These are phyloP conservation scores for Xylota sylvarum DNA, from an alignment of 2,888 invertebrate genomes.

Conservation along the genomic window DNA sequence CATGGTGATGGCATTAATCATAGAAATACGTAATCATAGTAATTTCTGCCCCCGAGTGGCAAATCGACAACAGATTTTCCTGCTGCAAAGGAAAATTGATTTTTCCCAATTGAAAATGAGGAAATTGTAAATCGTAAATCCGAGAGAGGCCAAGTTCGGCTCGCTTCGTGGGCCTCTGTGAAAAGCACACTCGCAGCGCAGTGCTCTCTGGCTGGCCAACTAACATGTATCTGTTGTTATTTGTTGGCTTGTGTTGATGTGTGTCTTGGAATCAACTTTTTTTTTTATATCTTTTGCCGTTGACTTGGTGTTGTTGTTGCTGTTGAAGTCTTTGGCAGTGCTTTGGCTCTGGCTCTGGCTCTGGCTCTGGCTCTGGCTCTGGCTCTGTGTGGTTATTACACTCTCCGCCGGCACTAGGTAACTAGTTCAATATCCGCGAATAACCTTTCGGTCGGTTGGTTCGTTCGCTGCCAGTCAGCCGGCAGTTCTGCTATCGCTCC, in stretches of 20 bases:
- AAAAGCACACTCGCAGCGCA: conserved; percentile 50
- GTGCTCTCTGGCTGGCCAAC: conserved; percentile 56
- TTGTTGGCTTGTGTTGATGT: conserved; percentile 64
- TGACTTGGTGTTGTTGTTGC: conserved; percentile 33
- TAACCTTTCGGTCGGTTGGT: conserved; percentile 80
- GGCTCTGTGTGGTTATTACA: conserved; percentile 73
- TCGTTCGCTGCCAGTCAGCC: conserved; percentile 63
- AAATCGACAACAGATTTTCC: conserved; percentile 21
- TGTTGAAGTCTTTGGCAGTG: conserved; percentile 39
- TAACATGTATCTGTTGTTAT: conserved; percentile 57
- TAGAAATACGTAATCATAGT: conserved; percentile 69
- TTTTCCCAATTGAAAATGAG: conserved; percentile 58
- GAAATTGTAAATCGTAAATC: conserved; percentile 29
- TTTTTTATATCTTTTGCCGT: conserved; percentile 23
- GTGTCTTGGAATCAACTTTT: conserved; percentile 64
- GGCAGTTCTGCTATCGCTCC: conserved; percentile 41
- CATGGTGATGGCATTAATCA: conserved; percentile 63
- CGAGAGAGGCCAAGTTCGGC: conserved; percentile 7
- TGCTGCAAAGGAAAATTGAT: conserved; percentile 55
- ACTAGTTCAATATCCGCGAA: conserved; percentile 84
- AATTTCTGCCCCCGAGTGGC: conserved; percentile 57
- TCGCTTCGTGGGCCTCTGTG: conserved; percentile 21
- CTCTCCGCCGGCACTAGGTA: conserved; percentile 82
- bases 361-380: conserved; percentile 25
- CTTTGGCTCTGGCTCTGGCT: conserved; percentile 26